Conservation (phyloP, 2,113 vertebrate species). For the Nestor notabilis region DNA sequence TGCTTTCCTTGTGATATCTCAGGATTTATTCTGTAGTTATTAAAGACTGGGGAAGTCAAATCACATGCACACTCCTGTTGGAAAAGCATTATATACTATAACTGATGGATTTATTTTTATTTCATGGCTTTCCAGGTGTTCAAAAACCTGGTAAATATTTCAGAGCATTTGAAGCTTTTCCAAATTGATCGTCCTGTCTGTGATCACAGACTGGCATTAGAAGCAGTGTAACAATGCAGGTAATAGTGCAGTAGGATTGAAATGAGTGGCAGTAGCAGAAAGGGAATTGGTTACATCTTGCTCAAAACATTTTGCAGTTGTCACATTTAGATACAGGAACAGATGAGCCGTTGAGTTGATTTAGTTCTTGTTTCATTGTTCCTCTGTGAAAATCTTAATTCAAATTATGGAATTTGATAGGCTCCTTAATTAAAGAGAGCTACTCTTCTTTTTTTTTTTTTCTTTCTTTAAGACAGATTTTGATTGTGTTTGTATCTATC, state of each 20-base stretch:
- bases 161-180: neutral
- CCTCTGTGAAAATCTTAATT: neutral
- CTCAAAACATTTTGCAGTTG: neutral
- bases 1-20: neutral
- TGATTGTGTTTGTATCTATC: neutral
- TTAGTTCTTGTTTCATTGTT: slow-evolving; percentile 22
- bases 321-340: neutral
- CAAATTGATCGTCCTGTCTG: neutral
- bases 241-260: neutral
- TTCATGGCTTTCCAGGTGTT: neutral
- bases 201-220: accelerated
- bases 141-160: neutral
- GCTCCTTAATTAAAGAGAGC: neutral
- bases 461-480: neutral
- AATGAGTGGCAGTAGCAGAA: neutral
- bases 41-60: neutral
- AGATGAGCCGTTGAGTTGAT: neutral
- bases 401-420: neutral
- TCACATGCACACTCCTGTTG: neutral
- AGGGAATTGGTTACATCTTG: neutral
- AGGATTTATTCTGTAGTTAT: neutral
- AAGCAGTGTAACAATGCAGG: neutral
- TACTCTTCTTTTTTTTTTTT: neutral
- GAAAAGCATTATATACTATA: neutral
- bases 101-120: neutral